Base-by-base conservation (phyloP, 2,113 vertebrate species). In the Alligator sinensis region DNA sequence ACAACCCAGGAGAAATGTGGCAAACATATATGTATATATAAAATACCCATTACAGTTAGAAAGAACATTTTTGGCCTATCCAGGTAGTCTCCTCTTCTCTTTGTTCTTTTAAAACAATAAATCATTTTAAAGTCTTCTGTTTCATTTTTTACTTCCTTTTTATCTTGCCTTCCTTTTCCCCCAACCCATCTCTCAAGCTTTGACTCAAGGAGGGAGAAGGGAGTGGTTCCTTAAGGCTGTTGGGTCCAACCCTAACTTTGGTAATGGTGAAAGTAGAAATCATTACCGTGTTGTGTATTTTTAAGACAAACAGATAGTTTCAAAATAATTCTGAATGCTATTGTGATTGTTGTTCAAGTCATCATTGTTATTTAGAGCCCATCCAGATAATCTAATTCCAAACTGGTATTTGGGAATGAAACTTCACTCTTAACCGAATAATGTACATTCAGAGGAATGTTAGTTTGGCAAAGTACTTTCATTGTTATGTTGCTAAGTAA, bases 271-370 rank as follows among this genome's bases (percentile, higher is more conserved):
- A 47, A 47, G 86, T 0, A 3, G 24, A 25, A 82, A 63, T 63
- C 25, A 17, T 30, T n/a, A 62, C 38, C 1, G 2, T 55, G 0
- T n/a, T 0, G 2, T n/a, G 34, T 27, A 25, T 1, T 21, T 82
- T 3, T n/a, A 68, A 79, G 81, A n/a, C 7, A 47, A 68, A 47
- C 22, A 80, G 59, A 8, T 28, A 63, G 27, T 55, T 82, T 81
- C 86, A 7, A 2, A 25, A 12, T 22, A 47, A 21, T 22, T 6
- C 30, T 59, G 22, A 54, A 63, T 68, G 4, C 12, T 62, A 22
- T 9, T 34, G 58, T 19, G 16, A 54, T 14, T 55, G 27, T 55
- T 84, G 66, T 1, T 22, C 34, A 34, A 34, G 34, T 34, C 34
- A 34, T 34, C 47, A 47, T 47, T 47, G 2, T 10, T 60, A 13